Evolutionary conservation across 2,797 vertebrate species (phyloP).

Genomic region (Onychomys leucogaster): DNA sequence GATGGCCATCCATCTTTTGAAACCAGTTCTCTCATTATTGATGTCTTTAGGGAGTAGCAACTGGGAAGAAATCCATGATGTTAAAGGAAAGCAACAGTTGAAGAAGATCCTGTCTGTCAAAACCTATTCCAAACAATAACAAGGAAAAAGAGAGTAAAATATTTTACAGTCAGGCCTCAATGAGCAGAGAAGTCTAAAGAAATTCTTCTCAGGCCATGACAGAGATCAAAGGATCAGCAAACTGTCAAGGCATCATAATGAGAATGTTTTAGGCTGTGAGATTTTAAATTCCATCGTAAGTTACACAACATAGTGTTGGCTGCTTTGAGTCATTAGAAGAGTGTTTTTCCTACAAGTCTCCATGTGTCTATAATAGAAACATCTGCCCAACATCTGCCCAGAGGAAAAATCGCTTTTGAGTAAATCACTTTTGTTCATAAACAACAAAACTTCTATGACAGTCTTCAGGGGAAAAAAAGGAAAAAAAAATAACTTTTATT

Average conservation of each 20-base stretch:
- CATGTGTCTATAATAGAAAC: constrained; percentile 84
- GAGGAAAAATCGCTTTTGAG: constrained; percentile 64
- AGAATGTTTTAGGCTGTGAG: constrained; percentile 56
- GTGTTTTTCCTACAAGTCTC: constrained; percentile 79
- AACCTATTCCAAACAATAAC: not conserved
- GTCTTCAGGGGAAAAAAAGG: not conserved
- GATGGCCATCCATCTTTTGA: not conserved
- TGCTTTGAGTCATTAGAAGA: constrained; percentile 82
- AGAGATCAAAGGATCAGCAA: constrained; percentile 41
- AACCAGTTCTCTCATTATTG: not conserved
- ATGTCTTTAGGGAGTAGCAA: not conserved
- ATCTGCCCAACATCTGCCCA: constrained; percentile 88
- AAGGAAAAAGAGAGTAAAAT: not conserved
- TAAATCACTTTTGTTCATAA: constrained; percentile 72
- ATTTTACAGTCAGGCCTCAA: not conserved
- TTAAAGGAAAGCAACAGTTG: not conserved
- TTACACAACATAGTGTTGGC: constrained; percentile 79
- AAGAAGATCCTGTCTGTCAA: constrained; percentile 3
- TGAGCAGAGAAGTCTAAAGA: not conserved
- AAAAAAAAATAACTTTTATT: constrained; percentile 44
- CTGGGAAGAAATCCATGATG: not conserved
- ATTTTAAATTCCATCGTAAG: constrained; percentile 74
- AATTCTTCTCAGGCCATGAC: not conserved
- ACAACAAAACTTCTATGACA: constrained; percentile 51
- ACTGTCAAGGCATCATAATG: constrained; percentile 58